Percentiles rank a stretch among this genome's conserved stretches.
phyloP scores from a whole-genome alignment of 1,140 invertebrate species.

The Pseudomyrmex concolor region DNA sequence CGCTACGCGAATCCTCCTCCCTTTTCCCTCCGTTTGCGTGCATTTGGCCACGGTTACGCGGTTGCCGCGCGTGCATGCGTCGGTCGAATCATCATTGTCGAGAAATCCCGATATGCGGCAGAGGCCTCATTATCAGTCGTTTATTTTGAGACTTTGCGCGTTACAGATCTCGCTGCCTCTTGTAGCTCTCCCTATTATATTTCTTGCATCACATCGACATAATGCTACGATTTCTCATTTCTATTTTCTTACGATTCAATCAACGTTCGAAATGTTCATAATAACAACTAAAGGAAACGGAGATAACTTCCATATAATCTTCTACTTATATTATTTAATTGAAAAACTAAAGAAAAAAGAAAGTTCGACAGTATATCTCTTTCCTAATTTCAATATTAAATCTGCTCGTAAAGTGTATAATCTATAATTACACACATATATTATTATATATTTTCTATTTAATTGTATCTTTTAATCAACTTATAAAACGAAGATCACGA shows the following conservation, averaged over 20 bases:
- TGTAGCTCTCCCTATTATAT: slow-evolving; percentile 66
- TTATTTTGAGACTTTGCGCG: slow-evolving; percentile 68
- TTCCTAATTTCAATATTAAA: neutral
- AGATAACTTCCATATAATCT: no score
- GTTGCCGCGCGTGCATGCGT: slow-evolving; percentile 77
- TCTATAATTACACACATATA: neutral
- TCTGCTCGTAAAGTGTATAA: neutral
- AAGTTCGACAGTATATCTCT: no score
- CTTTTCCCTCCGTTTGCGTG: neutral
- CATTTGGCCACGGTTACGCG: slow-evolving; percentile 71
- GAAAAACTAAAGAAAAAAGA: no score
- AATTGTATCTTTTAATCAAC: neutral
- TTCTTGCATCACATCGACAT: slow-evolving; percentile 64
- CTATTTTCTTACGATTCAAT: slow-evolving; percentile 20
- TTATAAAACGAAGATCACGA: neutral
- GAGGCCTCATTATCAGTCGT: slow-evolving; percentile 83
- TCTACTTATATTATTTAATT: no score
- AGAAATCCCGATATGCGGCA: slow-evolving; percentile 83
- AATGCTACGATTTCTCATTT: slow-evolving; percentile 37
- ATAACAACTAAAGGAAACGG: neutral
- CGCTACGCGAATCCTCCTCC: neutral
- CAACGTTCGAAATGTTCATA: neutral
- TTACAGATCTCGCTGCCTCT: slow-evolving; percentile 72
- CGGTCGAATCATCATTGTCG: slow-evolving; percentile 69
- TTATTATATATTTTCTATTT: no score